Conservation (phyloP, 2,888 invertebrate species). For the Osedax fenrisi region DNA sequence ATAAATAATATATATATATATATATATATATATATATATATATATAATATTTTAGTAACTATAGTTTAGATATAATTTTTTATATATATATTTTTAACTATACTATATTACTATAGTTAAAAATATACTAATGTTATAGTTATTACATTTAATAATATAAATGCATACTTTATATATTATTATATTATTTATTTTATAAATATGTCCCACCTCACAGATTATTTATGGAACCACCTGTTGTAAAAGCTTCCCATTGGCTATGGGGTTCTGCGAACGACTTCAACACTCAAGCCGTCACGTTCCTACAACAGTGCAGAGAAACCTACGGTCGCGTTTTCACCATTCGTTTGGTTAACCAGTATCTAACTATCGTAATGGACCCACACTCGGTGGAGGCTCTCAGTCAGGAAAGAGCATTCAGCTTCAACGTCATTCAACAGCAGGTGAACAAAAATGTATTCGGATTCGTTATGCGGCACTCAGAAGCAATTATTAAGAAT, state of each 20-base stretch:
- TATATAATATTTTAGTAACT: no score
- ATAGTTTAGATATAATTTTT: no score
- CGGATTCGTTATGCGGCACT: conserved; percentile 45
- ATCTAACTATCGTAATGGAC: conserved; percentile 47
- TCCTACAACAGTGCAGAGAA: conserved; percentile 42
- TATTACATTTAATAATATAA: no score
- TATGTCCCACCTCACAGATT: no score
- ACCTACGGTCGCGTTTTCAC: conserved; percentile 48
- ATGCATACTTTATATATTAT: no score
- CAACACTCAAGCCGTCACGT: conserved; percentile 45
- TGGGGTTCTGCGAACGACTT: conserved; percentile 48
- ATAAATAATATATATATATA: neutral
- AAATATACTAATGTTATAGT: neutral
- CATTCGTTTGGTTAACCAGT: conserved; percentile 47
- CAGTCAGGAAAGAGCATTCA: conserved; percentile 46
- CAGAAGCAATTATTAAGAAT: conserved; percentile 47
- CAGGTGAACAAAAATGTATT: conserved; percentile 51
- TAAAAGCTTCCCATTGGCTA: conserved; percentile 44
- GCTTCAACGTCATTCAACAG: conserved; percentile 49
- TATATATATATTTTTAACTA: neutral
- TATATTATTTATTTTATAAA: no score
- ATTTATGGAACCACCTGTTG: conserved; percentile 41
- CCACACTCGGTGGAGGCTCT: conserved; percentile 47
- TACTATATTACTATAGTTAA: neutral
- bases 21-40: neutral